These are phyloP conservation scores for Archegozetes longisetosus DNA, from an alignment of 1,140 invertebrate genomes.

Conservation along the genomic window DNA sequence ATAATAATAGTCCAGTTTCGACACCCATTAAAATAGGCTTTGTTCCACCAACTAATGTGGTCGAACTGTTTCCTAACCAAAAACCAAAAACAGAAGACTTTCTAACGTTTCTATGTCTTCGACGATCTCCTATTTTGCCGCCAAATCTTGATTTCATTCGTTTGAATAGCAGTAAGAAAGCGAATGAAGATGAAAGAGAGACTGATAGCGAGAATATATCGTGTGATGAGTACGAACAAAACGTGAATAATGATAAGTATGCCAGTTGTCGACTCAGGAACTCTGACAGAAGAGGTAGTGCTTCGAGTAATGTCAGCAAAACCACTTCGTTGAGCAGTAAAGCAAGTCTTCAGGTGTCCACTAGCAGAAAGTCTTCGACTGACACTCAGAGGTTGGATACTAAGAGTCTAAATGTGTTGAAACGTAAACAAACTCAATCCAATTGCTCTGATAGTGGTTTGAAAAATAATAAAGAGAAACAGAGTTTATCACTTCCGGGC, in stretches of 20 bases:
- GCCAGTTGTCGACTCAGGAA: constrained; percentile 7
- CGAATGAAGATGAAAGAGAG: not conserved
- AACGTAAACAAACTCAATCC: not conserved
- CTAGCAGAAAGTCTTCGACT: not conserved
- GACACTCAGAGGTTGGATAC: not conserved
- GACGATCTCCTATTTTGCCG: constrained; percentile 51
- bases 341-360: not conserved
- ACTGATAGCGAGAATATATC: not conserved
- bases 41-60: constrained; percentile 37
- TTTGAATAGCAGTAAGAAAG: not conserved
- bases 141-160: constrained; percentile 57
- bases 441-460: not conserved
- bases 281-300: constrained; percentile 18
- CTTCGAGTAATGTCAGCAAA: constrained; percentile 5
- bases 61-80: constrained; percentile 26
- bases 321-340: not conserved
- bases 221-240: no score
- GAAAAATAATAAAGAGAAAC: not conserved
- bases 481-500: no score
- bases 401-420: not conserved
- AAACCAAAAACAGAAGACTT: constrained; percentile 77
- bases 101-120: constrained; percentile 69
- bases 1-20: constrained; percentile 35
- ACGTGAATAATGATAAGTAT: no score
- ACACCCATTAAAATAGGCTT: constrained; percentile 39